phyloP scores from a whole-genome alignment of 2,888 invertebrate genomes.

The Pachymerium ferrugineum region DNA sequence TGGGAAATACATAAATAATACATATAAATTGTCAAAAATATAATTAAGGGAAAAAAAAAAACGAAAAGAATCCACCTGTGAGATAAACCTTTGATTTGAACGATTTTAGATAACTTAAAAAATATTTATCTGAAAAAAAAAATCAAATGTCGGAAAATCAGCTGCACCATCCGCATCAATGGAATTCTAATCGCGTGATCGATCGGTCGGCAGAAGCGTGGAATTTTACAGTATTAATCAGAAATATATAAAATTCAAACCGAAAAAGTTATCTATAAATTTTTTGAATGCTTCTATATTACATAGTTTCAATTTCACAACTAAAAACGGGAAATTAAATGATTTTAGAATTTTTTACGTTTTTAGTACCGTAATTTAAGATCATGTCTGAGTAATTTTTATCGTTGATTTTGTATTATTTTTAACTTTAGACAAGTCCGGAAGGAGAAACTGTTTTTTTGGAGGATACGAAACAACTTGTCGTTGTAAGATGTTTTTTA shows the following conservation, averaged over 20 bases:
- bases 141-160: background rate
- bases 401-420: background rate
- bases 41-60: no score
- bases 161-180: background rate
- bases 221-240: background rate
- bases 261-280: background rate
- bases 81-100: no score
- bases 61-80: no score
- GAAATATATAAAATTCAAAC: background rate
- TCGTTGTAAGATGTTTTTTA: background rate
- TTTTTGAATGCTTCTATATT: background rate
- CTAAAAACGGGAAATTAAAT: background rate
- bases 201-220: background rate
- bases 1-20: no score
- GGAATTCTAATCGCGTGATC: background rate
- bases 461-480: background rate
- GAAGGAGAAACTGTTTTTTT: conserved; percentile 1
- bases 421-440: background rate
- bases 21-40: no score
- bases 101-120: no score
- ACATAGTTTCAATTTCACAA: background rate
- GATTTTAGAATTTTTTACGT: background rate
- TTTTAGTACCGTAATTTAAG: background rate
- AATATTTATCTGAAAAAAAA: no score
- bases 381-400: background rate